Evolutionary conservation across 2,888 invertebrate species (phyloP).

Genomic region (Trachelus stipa): DNA sequence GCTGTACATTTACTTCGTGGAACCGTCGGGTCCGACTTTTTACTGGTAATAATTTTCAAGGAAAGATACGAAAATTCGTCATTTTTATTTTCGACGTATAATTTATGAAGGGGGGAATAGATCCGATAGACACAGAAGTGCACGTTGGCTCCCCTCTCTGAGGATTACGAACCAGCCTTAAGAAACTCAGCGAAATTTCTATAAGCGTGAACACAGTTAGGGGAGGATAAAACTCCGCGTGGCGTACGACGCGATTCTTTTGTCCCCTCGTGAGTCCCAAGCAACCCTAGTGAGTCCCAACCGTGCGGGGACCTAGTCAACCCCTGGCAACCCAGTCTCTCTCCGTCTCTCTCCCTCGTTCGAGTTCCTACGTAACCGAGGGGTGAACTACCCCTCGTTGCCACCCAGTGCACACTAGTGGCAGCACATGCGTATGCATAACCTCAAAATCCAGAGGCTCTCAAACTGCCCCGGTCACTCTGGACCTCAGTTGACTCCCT

Average conservation of each 20-base stretch:
- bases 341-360: constrained; percentile 30
- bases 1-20: not conserved
- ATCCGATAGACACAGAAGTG: not conserved
- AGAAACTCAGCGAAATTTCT: constrained; percentile 23
- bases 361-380: not conserved
- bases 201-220: constrained; percentile 49
- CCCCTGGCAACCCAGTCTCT: constrained; percentile 28
- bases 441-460: constrained; percentile 39
- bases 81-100: not conserved
- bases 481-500: not conserved
- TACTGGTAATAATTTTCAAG: not conserved
- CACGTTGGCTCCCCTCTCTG: not conserved
- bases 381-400: constrained; percentile 14
- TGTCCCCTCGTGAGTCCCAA: constrained; percentile 45
- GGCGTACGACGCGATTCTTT: constrained; percentile 64
- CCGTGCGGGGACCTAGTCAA: not conserved
- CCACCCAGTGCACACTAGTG: constrained; percentile 35
- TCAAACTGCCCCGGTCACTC: constrained; percentile 23
- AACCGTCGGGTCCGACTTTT: not conserved
- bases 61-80: too few relatives aligned
- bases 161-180: constrained; percentile 13
- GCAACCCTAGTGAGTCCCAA: not conserved
- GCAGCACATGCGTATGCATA: constrained; percentile 49
- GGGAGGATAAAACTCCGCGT: constrained; percentile 55
- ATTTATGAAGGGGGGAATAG: not conserved